A percentile compares a stretch with the other conserved stretches of the same genome.
These are phyloP conservation scores for Dinocampus coccinellae DNA, from an alignment of 2,888 invertebrate genomes.

Conservation along the genomic window DNA sequence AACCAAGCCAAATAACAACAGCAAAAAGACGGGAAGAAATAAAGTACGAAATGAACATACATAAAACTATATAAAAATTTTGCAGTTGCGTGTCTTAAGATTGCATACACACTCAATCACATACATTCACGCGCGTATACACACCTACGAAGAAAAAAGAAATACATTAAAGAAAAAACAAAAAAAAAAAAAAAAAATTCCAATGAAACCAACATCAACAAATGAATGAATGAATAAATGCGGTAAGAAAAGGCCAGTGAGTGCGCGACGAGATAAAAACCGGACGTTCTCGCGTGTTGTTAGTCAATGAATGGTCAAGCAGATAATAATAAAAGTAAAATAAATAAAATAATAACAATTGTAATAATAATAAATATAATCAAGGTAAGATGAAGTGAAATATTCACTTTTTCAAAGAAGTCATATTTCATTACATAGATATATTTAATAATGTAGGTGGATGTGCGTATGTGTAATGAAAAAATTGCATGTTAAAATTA, in stretches of 20 bases:
- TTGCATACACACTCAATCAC: too few relatives aligned
- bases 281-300: constrained; percentile 26
- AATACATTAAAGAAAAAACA: too few relatives aligned
- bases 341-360: background rate
- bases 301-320: constrained; percentile 20
- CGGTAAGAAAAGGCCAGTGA: constrained; percentile 1
- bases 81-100: constrained; percentile 9
- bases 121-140: too few relatives aligned
- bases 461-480: too few relatives aligned
- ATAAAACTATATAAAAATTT: too few relatives aligned
- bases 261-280: constrained; percentile 23
- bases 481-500: constrained; percentile 19
- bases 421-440: background rate
- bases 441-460: background rate
- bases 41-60: too few relatives aligned
- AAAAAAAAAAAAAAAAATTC: too few relatives aligned
- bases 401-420: background rate
- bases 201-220: constrained; percentile 31
- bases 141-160: too few relatives aligned
- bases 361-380: background rate
- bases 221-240: constrained; percentile 9
- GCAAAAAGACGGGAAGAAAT: background rate
- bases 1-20: background rate
- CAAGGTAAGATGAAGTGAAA: background rate
- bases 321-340: background rate